These are phyloP conservation scores for Acipenser transmontanus DNA, from an alignment of 2,797 vertebrate genomes.

Conservation along the genomic window DNA sequence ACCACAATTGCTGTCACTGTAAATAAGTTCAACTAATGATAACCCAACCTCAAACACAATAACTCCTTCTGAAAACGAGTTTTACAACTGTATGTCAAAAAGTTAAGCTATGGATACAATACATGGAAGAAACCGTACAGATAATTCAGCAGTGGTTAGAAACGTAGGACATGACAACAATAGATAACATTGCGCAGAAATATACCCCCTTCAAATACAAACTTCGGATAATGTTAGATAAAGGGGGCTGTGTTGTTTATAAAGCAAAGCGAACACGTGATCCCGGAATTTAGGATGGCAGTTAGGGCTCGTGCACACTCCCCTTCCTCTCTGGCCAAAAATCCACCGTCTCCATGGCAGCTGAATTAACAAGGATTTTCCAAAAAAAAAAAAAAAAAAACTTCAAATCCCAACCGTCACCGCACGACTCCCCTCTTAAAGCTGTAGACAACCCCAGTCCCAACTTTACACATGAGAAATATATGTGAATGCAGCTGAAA, in stretches of 20 bases:
- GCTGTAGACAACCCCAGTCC: constrained; percentile 35
- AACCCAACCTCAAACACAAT: too few relatives aligned
- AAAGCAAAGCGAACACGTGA: constrained; percentile 23
- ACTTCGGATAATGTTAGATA: too few relatives aligned
- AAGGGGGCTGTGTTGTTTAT: constrained; percentile 10
- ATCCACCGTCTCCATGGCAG: constrained; percentile 35
- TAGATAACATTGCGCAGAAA: too few relatives aligned
- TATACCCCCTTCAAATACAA: too few relatives aligned
- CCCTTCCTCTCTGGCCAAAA: constrained; percentile 6
- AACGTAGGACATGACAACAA: too few relatives aligned
- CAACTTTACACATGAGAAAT: constrained; percentile 1
- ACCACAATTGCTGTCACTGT: too few relatives aligned
- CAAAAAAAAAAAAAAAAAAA: constrained; percentile 35
- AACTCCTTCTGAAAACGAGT: too few relatives aligned
- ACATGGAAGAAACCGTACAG: too few relatives aligned
- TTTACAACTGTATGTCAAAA: too few relatives aligned
- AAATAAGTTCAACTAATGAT: too few relatives aligned
- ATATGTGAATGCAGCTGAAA: not conserved
- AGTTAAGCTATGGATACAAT: too few relatives aligned
- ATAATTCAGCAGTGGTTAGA: too few relatives aligned
- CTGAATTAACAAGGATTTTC: constrained; percentile 1
- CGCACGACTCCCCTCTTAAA: constrained; percentile 60
- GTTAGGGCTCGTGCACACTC: constrained; percentile 18
- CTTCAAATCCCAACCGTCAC: constrained; percentile 70
- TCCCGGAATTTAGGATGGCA: constrained; percentile 15